Conservation (phyloP, 2,113 vertebrate species). For the Micronycteris hirsuta region DNA sequence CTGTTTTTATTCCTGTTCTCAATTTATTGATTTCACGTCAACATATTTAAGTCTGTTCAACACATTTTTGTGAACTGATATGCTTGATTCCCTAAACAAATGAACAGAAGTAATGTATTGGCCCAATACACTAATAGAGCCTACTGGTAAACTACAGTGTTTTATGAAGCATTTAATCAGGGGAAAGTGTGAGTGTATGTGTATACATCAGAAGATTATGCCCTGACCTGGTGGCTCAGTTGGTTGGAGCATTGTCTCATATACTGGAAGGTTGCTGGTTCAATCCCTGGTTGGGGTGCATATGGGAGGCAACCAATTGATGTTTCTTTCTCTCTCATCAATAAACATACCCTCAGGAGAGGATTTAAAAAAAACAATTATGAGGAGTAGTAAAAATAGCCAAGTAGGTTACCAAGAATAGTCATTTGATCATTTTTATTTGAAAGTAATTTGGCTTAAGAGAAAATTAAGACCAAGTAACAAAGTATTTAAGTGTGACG, state of each 20-base stretch:
- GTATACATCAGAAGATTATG: background rate
- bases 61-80: slow-evolving; percentile 25
- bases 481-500: background rate
- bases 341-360: no score
- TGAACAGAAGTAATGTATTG: background rate
- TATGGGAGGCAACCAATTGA: no score
- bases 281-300: no score
- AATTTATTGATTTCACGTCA: slow-evolving; percentile 7
- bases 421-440: slow-evolving; percentile 36
- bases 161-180: background rate
- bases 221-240: no score
- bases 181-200: background rate
- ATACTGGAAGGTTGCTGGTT: no score
- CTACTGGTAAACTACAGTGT: background rate
- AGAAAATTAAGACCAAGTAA: slow-evolving; percentile 20
- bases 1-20: slow-evolving; percentile 25
- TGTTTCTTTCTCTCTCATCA: no score
- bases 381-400: background rate
- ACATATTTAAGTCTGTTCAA: background rate
- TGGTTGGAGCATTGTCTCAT: no score
- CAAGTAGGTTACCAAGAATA: background rate
- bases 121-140: background rate
- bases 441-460: slow-evolving; percentile 40
- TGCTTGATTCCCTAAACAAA: slow-evolving; percentile 1
- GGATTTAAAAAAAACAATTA: background rate